A percentile compares a stretch with the other conserved stretches of the same genome.
Conservation (phyloP, 2,113 vertebrate genomes). For the Gopherus flavomarginatus region DNA sequence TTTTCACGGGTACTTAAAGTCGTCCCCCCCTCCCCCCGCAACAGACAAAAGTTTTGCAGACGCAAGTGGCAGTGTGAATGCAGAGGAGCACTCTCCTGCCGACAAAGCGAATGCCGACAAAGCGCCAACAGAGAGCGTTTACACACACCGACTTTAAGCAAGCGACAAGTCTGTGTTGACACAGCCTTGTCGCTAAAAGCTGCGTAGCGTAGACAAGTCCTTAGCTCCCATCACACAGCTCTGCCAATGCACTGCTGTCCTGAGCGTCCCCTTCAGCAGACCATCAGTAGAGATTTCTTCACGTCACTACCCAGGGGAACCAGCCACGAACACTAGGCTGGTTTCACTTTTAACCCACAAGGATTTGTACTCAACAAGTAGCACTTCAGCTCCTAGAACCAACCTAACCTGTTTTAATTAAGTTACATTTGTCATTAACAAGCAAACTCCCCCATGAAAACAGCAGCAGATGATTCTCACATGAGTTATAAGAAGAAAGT, state of each 20-base stretch:
- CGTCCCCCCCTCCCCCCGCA: no score
- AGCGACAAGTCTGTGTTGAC: no score
- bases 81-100: no score
- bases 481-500: neutral
- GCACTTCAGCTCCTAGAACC: neutral
- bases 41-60: no score
- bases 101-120: no score
- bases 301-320: neutral
- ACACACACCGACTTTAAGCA: no score
- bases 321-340: neutral
- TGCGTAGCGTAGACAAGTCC: no score
- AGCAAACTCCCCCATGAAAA: neutral
- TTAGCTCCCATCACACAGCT: neutral
- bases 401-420: neutral
- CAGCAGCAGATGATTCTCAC: slow-evolving; percentile 10
- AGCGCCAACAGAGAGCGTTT: no score
- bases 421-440: neutral
- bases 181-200: no score
- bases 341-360: slow-evolving; percentile 13
- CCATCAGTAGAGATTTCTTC: neutral
- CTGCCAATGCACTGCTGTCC: neutral
- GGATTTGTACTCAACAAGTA: neutral
- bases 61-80: no score
- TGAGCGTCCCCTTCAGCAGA: fast-evolving
- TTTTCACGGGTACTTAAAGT: no score